Evolutionary conservation across 2,888 invertebrate species (phyloP), one percentile per base, ranked within the genome.

Genomic region (Octonoba sinensis): DNA sequence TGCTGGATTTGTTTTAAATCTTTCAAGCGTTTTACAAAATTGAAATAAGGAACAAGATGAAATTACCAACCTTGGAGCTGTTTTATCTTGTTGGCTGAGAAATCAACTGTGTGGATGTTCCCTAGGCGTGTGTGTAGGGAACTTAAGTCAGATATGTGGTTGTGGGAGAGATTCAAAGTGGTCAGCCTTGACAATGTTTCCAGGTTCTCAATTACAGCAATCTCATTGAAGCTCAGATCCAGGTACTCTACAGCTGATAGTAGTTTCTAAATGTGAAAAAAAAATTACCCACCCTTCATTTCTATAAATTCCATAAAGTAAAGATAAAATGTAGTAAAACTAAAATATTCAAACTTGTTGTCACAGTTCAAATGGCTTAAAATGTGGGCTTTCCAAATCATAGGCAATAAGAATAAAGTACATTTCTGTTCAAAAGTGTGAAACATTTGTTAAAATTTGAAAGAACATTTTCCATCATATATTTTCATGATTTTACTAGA

Each of bases 91-190:
- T 98, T 98, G 86, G 95, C 94, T 0, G 95, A 93, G 66, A 99
- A 88, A 87, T 95, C 93, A 67, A 99, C 91, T 77, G 92, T 92
- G n/a, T 93, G 92, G 62, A 98, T 91, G 89, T 97, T 96, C 8
- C 96, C 96, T 79, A 98, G 91, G 88, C 94, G 94, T 6, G 93
- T 92, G 88, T 96, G 94, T 89, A 97, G 92, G 87, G 93, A 92
- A 86, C 94, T 93, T 15, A 98, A 90, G 66, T 92, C 90, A 13
- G 93, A 92, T 44, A 97, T 91, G 83, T 92, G 91, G 90, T 97
- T 97, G 84, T 94, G 93, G 84, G 94, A 93, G 4, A 83, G 44
- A 56, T 60, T 67, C 18, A 83, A 59, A 12, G n/a, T 22, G 8
- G 83, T 71, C 22, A 83, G 54, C n/a, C 70, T 57, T n/a, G 78